Evolutionary conservation across 2,888 invertebrate species (phyloP).

Genomic region (Ernsta delagoae): DNA sequence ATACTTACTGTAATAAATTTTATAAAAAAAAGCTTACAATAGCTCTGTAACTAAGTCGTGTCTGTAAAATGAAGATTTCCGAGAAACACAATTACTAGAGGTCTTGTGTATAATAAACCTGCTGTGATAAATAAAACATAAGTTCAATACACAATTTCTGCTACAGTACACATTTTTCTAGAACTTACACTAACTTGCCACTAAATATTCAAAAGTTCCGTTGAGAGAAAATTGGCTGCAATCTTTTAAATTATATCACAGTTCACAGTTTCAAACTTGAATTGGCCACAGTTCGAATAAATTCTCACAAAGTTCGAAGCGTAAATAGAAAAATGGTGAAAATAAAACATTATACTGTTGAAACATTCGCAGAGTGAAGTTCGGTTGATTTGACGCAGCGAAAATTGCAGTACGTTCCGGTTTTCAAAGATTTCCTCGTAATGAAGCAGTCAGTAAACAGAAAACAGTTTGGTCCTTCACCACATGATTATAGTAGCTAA

Average conservation of each 20-base stretch:
- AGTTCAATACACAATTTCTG: not conserved
- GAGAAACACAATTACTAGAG: no score
- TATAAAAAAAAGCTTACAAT: no score
- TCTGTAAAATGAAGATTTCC: no score
- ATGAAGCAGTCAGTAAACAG: not conserved
- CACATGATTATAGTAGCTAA: no score
- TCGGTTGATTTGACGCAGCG: not conserved
- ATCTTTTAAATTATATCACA: conserved; percentile 25
- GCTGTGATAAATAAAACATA: no score
- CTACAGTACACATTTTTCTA: not conserved
- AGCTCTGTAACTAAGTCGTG: no score
- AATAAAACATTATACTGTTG: conserved; percentile 20
- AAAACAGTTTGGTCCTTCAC: not conserved
- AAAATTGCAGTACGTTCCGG: not conserved
- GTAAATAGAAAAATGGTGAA: conserved; percentile 15
- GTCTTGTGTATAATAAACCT: no score
- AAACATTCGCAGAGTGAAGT: conserved; percentile 2
- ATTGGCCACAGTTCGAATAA: conserved; percentile 41
- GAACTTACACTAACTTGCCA: not conserved
- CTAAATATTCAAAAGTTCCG: conserved; percentile 4
- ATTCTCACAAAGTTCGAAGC: conserved; percentile 41
- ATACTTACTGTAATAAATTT: no score
- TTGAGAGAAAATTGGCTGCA: conserved; percentile 7
- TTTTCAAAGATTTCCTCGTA: not conserved
- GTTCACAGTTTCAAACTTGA: conserved; percentile 25